Evolutionary conservation across 2,797 vertebrate genomes (phyloP).

Genomic region (Anabas testudineus): DNA sequence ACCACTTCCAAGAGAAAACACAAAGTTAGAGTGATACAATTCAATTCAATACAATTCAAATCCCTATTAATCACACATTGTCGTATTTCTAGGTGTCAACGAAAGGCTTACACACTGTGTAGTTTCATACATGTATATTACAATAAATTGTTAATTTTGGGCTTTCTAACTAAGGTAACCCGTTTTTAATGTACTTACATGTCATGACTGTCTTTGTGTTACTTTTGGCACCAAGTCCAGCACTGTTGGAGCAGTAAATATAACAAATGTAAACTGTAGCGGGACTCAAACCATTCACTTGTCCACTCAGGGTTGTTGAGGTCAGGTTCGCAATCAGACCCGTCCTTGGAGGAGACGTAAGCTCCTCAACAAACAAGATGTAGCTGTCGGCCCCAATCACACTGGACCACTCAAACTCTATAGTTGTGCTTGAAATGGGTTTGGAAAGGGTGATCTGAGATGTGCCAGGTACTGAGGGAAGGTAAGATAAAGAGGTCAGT

Average conservation of each 20-base stretch:
- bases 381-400: conserved; percentile 77
- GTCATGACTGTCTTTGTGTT: conserved; percentile 73
- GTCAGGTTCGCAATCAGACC: conserved; percentile 54
- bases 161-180: background rate
- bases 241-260: conserved; percentile 78
- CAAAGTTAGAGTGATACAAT: conserved; percentile 5
- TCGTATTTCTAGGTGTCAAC: background rate
- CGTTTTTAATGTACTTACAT: conserved; percentile 73
- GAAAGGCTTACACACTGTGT: background rate
- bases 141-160: too few relatives aligned
- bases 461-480: conserved; percentile 78
- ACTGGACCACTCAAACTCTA: conserved; percentile 79
- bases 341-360: background rate
- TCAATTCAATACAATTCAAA: too few relatives aligned
- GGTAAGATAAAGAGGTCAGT: conserved; percentile 14
- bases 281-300: conserved; percentile 67
- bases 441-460: conserved; percentile 75
- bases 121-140: too few relatives aligned
- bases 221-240: conserved; percentile 76
- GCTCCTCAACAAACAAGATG: conserved; percentile 67
- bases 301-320: conserved; percentile 58
- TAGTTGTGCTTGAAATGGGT: conserved; percentile 81
- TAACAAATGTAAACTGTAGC: conserved; percentile 79
- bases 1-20: conserved; percentile 79
- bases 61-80: background rate